Evolutionary conservation across 2,113 vertebrate species (phyloP).

Genomic region (Misgurnus mizolepis): DNA sequence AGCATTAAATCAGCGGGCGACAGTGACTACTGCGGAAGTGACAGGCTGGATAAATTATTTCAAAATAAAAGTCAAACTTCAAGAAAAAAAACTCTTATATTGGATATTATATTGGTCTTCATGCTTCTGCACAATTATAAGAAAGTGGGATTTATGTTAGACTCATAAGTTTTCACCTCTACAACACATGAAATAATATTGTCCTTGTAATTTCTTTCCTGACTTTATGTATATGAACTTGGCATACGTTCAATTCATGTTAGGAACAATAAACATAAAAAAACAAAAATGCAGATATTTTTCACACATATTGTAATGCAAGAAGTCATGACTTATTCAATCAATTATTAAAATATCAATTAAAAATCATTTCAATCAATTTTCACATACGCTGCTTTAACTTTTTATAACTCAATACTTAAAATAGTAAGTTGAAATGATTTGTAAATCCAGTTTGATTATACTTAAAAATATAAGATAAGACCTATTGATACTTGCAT

Average conservation of each 20-base stretch:
- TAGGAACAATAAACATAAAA: neutral
- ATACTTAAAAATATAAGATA: no score
- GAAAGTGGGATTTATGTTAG: neutral
- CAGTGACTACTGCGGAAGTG: neutral
- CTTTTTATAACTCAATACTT: no score
- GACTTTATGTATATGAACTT: neutral
- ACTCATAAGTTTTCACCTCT: neutral
- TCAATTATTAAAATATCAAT: no score
- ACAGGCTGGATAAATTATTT: neutral
- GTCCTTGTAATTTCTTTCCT: neutral
- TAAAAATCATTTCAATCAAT: no score
- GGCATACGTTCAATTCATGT: neutral
- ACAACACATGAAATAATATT: neutral
- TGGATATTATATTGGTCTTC: neutral
- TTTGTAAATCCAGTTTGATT: no score
- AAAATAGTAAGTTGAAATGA: no score
- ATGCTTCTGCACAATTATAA: neutral
- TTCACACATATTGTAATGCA: no score
- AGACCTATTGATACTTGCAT: no score
- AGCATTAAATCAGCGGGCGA: neutral
- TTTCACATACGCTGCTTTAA: no score
- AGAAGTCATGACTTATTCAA: no score
- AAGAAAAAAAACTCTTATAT: neutral
- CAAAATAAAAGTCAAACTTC: constrained; percentile 34
- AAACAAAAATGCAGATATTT: neutral